Base-by-base conservation (phyloP, 2,888 invertebrate species). In the Epinotia brunnichana region DNA sequence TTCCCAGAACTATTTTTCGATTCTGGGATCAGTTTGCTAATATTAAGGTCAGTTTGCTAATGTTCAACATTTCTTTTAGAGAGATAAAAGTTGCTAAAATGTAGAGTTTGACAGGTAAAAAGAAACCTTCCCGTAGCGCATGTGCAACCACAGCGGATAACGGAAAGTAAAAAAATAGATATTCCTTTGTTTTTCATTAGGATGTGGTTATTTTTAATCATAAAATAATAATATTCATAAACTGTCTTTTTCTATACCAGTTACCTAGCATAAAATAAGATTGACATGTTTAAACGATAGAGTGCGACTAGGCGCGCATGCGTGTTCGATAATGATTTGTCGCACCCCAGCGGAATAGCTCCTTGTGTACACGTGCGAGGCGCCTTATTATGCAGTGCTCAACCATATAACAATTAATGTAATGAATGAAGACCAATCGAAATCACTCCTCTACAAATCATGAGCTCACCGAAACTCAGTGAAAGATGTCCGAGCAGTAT, bases 391-490 rank as follows among this genome's bases (percentile, higher is more conserved):
- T 15, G 44, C 5, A 67, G 19, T 41, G 60, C 41, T 67, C 60
- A n/a, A 59, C 3, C 61, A 56, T 17, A 15, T 17, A 54, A 19
- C 24, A 60, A 67, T 21, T 41, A 41, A 53, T 17, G 21, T 56
- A 63, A 51, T 44, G 2, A 44, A 35, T 66, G 54, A 24, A 51
- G 48, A 2, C 1, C n/a, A 39, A 21, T 35, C 15, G 21, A n/a
- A 17, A 13, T 64, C 48, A 48, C n/a, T 39, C 41, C 4, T 56
- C 11, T 15, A 57, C 9, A 19, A 73, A 77, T 66, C 62, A 92
- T 92, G 92, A 92, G 89, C 79, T 93, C 92, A n/a, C 92, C 92
- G 3, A 92, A 92, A 78, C 81, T 91, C 21, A 90, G 85, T 77
- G 92, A 91, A 78, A 82, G 90, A 82, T 91, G 92, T 76, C 82